These are phyloP conservation scores for Oscheius sp. DNA, from an alignment of 2,888 invertebrate species.

Conservation along the genomic window DNA sequence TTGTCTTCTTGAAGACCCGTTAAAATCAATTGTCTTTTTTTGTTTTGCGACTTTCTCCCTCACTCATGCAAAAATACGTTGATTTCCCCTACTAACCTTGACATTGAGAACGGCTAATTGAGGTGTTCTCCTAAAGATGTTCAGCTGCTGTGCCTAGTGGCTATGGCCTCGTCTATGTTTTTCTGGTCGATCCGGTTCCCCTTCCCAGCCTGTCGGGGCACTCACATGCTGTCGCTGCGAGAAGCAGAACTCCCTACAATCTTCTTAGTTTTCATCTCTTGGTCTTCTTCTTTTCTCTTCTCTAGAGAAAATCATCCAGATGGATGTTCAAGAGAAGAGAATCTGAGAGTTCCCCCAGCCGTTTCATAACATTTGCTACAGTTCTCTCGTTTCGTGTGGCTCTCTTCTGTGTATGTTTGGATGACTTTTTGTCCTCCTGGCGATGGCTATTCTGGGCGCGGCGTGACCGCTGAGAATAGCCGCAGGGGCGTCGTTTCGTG, in stretches of 20 bases:
- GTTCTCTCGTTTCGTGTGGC: slow-evolving; percentile 25
- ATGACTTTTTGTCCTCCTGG: slow-evolving; percentile 24
- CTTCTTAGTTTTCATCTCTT: not conserved
- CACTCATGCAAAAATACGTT: too few species aligned
- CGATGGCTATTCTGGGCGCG: slow-evolving; percentile 28
- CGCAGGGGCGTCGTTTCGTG: slow-evolving; percentile 23
- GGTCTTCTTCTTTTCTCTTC: not conserved
- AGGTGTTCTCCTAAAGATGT: too few species aligned
- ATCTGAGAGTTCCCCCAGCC: too few species aligned
- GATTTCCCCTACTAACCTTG: too few species aligned
- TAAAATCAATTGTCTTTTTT: not conserved
- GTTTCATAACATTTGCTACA: slow-evolving; percentile 25
- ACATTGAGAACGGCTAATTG: too few species aligned
- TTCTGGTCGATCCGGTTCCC: slow-evolving; percentile 26
- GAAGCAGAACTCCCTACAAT: not conserved
- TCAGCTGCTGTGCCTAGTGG: not conserved
- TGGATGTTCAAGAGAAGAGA: too few species aligned
- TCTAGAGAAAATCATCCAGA: not conserved
- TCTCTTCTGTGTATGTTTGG: slow-evolving; percentile 19
- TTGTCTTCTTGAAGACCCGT: not conserved
- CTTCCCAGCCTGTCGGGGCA: not conserved
- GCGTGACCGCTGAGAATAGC: slow-evolving; percentile 30
- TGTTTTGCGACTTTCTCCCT: not conserved
- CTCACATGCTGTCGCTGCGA: not conserved
- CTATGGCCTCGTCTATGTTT: slow-evolving; percentile 18